Evolutionary conservation across 2,113 vertebrate genomes (phyloP), one percentile per base, ranked within the genome.

Genomic region (Argyrosomus japonicus): DNA sequence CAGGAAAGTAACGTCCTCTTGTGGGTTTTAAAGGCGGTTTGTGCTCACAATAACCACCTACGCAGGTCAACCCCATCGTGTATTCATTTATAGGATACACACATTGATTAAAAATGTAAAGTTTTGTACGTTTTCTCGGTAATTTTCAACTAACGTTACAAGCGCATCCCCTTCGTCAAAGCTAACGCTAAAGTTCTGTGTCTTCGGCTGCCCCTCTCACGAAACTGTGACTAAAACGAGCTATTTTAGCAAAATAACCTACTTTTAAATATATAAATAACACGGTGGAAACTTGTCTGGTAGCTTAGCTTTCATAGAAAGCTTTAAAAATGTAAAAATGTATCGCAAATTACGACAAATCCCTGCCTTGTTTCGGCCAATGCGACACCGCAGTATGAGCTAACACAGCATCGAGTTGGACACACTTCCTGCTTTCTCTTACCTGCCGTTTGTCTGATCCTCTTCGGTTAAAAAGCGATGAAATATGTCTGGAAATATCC

Each of bases 381-480:
- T 56, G 77, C 79, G 60, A 48, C 64, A 18, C 23, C 23, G 45
- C 63, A 57, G 51, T 11, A 2, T 0, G 23, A 23, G 84, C 88
- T 83, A 78, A 58, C 67, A 1, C 15, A 10, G 14, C 29, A n/a
- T 25, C 13, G 12, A 60, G 25, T 17, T 15, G 5, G 14, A 4
- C 13, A 61, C 77, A 81, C 87, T 91, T 89, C 86, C 72, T 54
- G 84, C 5, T 80, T 79, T 27, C 25, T 57, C 88, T 54, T 75
- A 94, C 93, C 91, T 94, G 83, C 17, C 0, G 29, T 15, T 62
- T 61, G 7, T 62, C 6, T 8, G 17, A 17, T 51, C 7, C 17
- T 45, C 62, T 50, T 32, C 54, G 43, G 21, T 32, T 8, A 1
- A 45, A 45, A 1, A 50, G 25, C 12, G 48, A 32, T 45, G 1